These are phyloP conservation scores for Diadumene lineata DNA, from an alignment of 92 coral and sea anemone species.

Conservation along the genomic window DNA sequence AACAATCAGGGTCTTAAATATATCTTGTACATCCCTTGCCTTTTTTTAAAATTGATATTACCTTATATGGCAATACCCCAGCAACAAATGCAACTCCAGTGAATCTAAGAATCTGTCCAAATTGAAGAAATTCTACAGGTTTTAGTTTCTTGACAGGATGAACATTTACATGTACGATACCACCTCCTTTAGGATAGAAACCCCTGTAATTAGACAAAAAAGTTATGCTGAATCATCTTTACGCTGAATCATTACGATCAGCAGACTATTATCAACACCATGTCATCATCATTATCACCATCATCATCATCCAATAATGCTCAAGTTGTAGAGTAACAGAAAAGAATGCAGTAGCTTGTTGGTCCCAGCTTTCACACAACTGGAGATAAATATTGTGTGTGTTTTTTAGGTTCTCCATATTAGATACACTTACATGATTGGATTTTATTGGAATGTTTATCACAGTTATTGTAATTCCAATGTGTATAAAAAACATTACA, in stretches of 20 bases:
- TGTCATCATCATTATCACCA: neutral
- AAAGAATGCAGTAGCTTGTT: no score
- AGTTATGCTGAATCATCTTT: neutral
- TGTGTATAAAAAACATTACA: no score
- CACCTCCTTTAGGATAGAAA: slow-evolving; percentile 96
- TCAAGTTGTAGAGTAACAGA: no score
- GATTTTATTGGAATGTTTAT: no score
- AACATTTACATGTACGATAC: slow-evolving; percentile 75
- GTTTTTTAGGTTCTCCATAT: no score
- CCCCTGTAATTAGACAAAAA: slow-evolving; percentile 52
- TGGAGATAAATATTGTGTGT: no score
- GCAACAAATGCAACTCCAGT: slow-evolving; percentile 92
- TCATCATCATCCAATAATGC: neutral
- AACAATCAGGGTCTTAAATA: no score
- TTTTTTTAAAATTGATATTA: slow-evolving; percentile 2
- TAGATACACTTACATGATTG: no score
- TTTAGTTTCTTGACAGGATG: slow-evolving; percentile 69
- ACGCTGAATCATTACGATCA: no score
- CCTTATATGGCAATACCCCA: slow-evolving; percentile 89
- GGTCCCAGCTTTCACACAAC: no score
- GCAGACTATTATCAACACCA: no score
- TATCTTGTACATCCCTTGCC: neutral
- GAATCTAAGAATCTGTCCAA: slow-evolving; percentile 71
- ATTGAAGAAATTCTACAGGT: slow-evolving; percentile 71
- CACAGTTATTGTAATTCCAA: no score